Conservation (phyloP, 2,797 vertebrate species). For the Propithecus deckenii region DNA sequence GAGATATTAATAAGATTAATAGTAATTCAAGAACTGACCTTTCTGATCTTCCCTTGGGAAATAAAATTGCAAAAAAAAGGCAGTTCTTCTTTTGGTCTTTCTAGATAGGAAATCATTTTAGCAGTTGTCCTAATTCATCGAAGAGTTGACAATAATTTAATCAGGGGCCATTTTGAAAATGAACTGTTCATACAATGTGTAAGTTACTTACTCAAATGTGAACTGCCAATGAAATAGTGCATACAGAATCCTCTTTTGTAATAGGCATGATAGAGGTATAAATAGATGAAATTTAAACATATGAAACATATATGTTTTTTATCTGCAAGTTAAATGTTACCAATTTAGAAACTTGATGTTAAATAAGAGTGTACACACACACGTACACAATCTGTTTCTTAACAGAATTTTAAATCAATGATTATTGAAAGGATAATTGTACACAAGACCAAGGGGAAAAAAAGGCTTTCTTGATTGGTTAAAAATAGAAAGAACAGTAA, state of each 20-base stretch:
- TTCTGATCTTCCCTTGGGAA: background rate
- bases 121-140: background rate
- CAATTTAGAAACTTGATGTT: background rate
- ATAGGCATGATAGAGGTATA: background rate
- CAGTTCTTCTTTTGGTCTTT: background rate
- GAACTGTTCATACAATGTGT: background rate
- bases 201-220: background rate
- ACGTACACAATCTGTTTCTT: background rate
- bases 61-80: background rate
- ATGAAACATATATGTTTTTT: background rate
- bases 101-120: background rate
- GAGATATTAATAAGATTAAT: background rate
- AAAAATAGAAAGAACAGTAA: background rate
- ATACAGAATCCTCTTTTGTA: background rate
- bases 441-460: background rate
- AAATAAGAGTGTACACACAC: background rate
- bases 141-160: background rate
- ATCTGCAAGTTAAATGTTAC: background rate
- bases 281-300: background rate
- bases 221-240: background rate
- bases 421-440: background rate
- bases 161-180: background rate
- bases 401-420: conserved; percentile 4
- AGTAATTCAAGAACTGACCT: background rate
- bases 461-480: background rate